phyloP scores from a whole-genome alignment of 2,797 vertebrate species.

The Malacoraja senta region DNA sequence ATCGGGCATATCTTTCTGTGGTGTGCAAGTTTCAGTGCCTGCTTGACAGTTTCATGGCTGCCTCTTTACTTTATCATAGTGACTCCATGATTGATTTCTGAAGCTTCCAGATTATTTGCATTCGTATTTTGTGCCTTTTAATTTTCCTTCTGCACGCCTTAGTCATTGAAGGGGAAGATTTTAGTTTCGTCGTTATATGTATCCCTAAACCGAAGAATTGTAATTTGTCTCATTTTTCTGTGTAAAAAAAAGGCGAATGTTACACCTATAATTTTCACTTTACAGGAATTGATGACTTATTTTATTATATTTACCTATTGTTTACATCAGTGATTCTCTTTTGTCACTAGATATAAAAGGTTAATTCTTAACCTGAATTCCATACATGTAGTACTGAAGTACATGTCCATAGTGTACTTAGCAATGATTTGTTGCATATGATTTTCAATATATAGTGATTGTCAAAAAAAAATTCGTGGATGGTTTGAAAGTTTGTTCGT shows the following conservation, averaged over 20 bases:
- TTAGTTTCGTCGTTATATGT: background rate
- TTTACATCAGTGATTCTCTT: background rate
- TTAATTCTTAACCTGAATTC: background rate
- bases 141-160: background rate
- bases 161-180: background rate
- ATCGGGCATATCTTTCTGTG: background rate
- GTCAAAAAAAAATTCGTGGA: too few species aligned
- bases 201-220: background rate
- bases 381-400: too few species aligned
- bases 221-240: background rate
- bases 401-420: background rate
- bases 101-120: background rate
- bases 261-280: background rate
- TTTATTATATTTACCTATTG: background rate
- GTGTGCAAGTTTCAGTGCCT: background rate
- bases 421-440: too few species aligned
- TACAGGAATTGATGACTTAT: background rate
- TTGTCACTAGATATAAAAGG: background rate
- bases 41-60: constrained; percentile 7
- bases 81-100: constrained; percentile 27
- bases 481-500: background rate
- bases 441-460: background rate
- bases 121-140: background rate
- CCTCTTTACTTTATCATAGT: background rate
- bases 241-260: background rate